These are phyloP conservation scores for Neoaliturus tenellus DNA, from an alignment of 2,888 invertebrate species.

Conservation along the genomic window DNA sequence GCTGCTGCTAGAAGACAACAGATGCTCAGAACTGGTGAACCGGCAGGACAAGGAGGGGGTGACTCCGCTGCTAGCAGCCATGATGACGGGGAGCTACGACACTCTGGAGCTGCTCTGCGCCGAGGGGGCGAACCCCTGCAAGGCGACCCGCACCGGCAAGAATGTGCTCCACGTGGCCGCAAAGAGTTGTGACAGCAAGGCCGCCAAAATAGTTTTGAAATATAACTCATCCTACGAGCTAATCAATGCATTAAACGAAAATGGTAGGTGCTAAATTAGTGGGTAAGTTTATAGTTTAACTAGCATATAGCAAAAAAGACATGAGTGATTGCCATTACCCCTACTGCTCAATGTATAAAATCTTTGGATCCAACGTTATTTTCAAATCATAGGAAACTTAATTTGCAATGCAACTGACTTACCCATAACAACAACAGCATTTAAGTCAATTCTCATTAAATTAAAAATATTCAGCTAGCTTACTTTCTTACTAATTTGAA, in stretches of 20 bases:
- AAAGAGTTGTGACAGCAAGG: not conserved
- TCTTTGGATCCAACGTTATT: not conserved
- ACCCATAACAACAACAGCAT: no score
- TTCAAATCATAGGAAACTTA: not conserved
- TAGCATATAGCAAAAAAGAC: not conserved
- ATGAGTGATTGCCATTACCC: not conserved
- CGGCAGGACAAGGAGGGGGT: slow-evolving; percentile 1
- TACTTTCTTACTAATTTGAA: no score
- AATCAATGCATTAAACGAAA: not conserved
- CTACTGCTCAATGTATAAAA: not conserved
- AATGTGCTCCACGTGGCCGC: slow-evolving; percentile 33
- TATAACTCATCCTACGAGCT: slow-evolving; percentile 20
- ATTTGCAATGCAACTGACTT: not conserved
- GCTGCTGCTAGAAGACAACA: not conserved
- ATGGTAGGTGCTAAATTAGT: slow-evolving; percentile 40
- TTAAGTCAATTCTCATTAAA: no score
- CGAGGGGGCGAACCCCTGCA: not conserved
- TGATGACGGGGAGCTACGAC: not conserved
- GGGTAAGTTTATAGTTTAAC: no score
- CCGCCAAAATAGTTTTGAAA: slow-evolving; percentile 4
- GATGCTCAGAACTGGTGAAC: slow-evolving; percentile 15
- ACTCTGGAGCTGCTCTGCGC: slow-evolving; percentile 35
- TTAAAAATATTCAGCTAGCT: no score
- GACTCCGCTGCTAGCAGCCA: slow-evolving; percentile 14
- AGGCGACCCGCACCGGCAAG: not conserved